phyloP scores from a whole-genome alignment of 92 coral and sea anemone genomes.

The Hydrozoanthus gracilis region DNA sequence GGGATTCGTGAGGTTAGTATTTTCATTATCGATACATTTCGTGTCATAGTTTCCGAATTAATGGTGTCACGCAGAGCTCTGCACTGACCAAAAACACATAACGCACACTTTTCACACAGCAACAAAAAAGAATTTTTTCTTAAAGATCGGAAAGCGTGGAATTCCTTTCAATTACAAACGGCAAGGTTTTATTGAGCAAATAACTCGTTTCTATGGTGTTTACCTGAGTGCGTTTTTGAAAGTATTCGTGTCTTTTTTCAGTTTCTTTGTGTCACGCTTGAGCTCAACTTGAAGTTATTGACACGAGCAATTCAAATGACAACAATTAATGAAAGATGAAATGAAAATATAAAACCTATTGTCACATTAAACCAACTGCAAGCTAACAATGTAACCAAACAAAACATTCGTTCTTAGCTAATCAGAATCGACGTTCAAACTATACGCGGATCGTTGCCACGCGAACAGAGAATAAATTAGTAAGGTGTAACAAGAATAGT shows the following conservation, averaged over 20 bases:
- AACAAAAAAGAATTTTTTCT: neutral
- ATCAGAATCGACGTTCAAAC: neutral
- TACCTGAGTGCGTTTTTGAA: constrained; percentile 20
- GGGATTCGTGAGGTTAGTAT: constrained; percentile 8
- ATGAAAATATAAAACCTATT: neutral
- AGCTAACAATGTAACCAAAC: constrained; percentile 12
- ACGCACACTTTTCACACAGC: neutral
- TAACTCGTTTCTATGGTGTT: constrained; percentile 1
- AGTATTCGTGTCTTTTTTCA: constrained; percentile 26
- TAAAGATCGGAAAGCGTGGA: neutral
- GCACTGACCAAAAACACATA: neutral
- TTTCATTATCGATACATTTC: constrained; percentile 9
- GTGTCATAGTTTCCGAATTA: neutral
- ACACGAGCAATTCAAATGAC: constrained; percentile 36
- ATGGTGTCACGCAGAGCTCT: neutral
- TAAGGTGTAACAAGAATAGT: neutral
- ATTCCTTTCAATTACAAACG: neutral
- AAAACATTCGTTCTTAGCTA: neutral
- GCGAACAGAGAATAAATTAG: constrained; percentile 35
- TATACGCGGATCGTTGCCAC: constrained; percentile 34
- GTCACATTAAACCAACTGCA: constrained; percentile 1
- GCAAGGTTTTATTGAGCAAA: neutral
- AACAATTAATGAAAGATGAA: constrained; percentile 14
- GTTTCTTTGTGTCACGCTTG: constrained; percentile 34
- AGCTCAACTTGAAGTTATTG: constrained; percentile 23